Evolutionary conservation across 2,888 invertebrate genomes (phyloP), one percentile per base, ranked within the genome.

Genomic region (Tetramorium bicarinatum): DNA sequence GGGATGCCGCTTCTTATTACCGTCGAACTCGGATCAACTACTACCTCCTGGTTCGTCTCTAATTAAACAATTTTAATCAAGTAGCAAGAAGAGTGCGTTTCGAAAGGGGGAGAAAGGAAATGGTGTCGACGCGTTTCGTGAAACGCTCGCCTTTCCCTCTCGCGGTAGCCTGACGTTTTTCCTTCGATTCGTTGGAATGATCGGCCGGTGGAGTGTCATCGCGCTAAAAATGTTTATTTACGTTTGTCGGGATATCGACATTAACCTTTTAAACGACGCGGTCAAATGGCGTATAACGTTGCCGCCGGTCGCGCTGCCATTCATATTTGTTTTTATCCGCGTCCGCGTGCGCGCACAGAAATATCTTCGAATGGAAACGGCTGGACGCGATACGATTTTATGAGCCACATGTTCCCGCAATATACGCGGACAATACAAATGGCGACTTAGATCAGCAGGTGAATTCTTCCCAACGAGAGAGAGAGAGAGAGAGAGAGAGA

Each of bases 301-400:
- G 52, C 76, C 77, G 52, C 52, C 66, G 67, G 66, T 77, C 56
- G 69, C 71, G 72, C 72, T 38, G 64, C 72, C 66, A 49, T 82
- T 81, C 82, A 74, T 84, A 84, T 84, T 82, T 84, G 84, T 82
- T 75, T 84, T 84, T 84, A 74, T 75, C 66, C 82, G 56, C 52
- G 9, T 7, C 67, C 72, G 59, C 79, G 74, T 44, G 79, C 59
- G 79, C 13, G 47, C 44, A 79, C 79, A 38, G 74, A 80, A 80
- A 80, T 80, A 80, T 80, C 79, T 72, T 80, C 44, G 72, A 80
- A 74, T 74, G 38, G 74, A 74, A 72, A 59, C 79, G 74, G 74
- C 47, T 80, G 79, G 79, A 47, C 74, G 79, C 79, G 74, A 80
- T 74, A 74, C 59, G 47, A n/a, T 80, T 80, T 80, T 80, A 80